Percentiles rank a stretch among this genome's conserved stretches.
Conservation (phyloP, 2,797 vertebrate genomes). For the Eidolon dupreanum region DNA sequence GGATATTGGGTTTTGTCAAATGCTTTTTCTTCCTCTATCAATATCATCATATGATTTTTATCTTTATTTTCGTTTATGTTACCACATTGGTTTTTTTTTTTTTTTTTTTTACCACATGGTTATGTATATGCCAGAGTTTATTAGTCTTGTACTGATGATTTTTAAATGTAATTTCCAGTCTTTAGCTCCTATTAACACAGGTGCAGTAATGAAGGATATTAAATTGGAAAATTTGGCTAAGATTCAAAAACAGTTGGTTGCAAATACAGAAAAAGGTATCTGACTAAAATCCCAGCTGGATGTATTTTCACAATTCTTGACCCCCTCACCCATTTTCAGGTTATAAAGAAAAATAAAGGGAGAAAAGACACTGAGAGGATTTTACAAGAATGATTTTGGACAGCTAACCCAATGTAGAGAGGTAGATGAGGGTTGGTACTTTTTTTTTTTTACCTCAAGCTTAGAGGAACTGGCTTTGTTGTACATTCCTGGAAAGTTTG, state of each 20-base stretch:
- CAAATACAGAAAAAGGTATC: neutral
- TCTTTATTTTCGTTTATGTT: no score
- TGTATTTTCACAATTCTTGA: slow-evolving; percentile 3
- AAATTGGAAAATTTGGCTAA: neutral
- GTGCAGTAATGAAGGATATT: neutral
- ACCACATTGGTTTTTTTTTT: neutral
- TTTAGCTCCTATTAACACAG: neutral
- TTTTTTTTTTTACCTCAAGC: neutral
- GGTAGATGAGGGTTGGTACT: neutral
- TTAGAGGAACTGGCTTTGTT: neutral
- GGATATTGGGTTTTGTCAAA: no score
- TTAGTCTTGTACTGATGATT: neutral
- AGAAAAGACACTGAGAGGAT: neutral
- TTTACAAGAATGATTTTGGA: neutral
- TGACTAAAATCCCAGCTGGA: slow-evolving; percentile 9
- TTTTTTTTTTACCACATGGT: neutral
- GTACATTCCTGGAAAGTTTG: neutral
- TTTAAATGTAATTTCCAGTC: neutral
- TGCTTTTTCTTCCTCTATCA: no score
- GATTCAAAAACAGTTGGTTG: neutral
- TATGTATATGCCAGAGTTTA: neutral
- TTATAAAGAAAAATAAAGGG: neutral
- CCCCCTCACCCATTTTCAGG: neutral
- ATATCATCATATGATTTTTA: no score
- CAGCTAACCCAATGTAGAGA: neutral